A percentile compares a stretch with the other conserved stretches of the same genome.
Evolutionary conservation across 1,140 invertebrate genomes (phyloP).

Genomic region (Aphelinus atriplicis): DNA sequence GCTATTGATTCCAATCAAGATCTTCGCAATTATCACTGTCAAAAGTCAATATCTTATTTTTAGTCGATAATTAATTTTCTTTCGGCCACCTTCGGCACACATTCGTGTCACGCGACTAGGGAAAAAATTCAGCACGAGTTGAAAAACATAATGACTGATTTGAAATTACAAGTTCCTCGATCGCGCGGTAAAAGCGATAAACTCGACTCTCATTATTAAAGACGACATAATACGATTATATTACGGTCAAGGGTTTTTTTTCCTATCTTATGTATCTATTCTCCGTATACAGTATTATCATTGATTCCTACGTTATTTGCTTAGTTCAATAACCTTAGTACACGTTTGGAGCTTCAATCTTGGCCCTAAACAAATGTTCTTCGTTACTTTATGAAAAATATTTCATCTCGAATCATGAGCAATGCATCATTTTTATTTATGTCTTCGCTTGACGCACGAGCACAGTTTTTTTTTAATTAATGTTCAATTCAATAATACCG

Average conservation of each 20-base stretch:
- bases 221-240: too few relatives aligned
- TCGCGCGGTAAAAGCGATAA: too few relatives aligned
- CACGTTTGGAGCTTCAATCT: constrained; percentile 2
- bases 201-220: too few relatives aligned
- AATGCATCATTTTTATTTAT: background rate
- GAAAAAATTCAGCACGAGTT: too few relatives aligned
- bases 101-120: too few relatives aligned
- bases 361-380: constrained; percentile 8
- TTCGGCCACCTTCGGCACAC: too few relatives aligned
- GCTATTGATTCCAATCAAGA: too few relatives aligned
- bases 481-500: constrained; percentile 13
- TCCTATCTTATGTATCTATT: constrained; percentile 1
- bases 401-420: background rate
- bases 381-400: background rate
- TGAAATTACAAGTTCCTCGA: too few relatives aligned
- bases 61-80: too few relatives aligned
- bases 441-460: background rate
- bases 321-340: constrained; percentile 1
- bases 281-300: background rate
- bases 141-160: too few relatives aligned
- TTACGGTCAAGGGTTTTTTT: background rate
- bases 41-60: too few relatives aligned
- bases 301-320: background rate
- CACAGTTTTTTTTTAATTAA: background rate
- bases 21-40: too few relatives aligned